Conservation (phyloP, 2,113 vertebrate species). For the Anarrhichthys ocellatus region DNA sequence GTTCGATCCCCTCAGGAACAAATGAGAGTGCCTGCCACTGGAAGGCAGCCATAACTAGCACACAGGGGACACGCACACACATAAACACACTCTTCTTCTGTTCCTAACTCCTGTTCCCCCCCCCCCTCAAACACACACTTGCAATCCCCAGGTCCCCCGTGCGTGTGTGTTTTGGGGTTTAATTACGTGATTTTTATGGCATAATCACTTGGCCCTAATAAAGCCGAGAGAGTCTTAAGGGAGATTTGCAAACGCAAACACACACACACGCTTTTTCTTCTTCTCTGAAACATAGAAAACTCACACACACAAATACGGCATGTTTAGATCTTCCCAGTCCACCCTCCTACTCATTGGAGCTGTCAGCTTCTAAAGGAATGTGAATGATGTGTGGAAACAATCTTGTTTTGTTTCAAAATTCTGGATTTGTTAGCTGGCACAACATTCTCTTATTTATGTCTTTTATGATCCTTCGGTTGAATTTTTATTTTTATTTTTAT, state of each 20-base stretch:
- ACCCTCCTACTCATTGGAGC: background rate
- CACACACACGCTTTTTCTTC: background rate
- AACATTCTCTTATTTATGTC: background rate
- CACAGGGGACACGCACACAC: conserved; percentile 39
- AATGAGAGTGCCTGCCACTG: conserved; percentile 63
- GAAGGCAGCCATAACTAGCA: conserved; percentile 64
- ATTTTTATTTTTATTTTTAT: too few species aligned
- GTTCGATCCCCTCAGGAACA: conserved; percentile 44
- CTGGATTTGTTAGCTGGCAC: background rate
- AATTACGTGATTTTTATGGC: conserved; percentile 66
- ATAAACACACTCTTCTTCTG: conserved; percentile 5
- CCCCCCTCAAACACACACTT: conserved; percentile 15
- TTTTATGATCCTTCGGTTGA: background rate
- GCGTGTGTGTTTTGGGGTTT: conserved; percentile 49
- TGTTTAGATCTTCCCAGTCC: conserved; percentile 1
- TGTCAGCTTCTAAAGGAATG: background rate
- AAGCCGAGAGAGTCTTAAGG: conserved; percentile 51
- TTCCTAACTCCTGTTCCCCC: background rate
- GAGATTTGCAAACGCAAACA: conserved; percentile 22
- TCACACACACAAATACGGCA: conserved; percentile 16
- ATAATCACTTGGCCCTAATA: conserved; percentile 64
- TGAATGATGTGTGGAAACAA: background rate
- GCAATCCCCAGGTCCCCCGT: conserved; percentile 22
- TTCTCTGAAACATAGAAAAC: conserved; percentile 32
- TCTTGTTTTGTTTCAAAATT: background rate